A percentile compares a stretch with the other conserved stretches of the same genome.
phyloP scores from a whole-genome alignment of 2,797 vertebrate species.

The Trichosurus vulpecula region DNA sequence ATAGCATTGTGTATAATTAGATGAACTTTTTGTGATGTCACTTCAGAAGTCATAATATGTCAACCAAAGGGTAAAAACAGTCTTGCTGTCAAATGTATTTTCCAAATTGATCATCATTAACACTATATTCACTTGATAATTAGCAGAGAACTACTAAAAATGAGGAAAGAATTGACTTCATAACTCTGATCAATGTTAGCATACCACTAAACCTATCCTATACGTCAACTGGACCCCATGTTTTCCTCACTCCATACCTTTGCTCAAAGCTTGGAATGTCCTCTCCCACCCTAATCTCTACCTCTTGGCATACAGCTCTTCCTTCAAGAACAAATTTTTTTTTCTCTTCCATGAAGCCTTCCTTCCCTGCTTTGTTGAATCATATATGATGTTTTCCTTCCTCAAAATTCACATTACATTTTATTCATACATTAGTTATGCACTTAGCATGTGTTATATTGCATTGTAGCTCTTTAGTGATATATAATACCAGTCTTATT shows the following conservation, averaged over 20 bases:
- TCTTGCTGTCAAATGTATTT: neutral
- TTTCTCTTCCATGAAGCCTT: neutral
- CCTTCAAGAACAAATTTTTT: neutral
- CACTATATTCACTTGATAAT: neutral
- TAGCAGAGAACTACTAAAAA: neutral
- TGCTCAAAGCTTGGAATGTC: neutral
- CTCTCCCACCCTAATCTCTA: neutral
- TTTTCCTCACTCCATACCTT: neutral
- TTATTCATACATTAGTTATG: neutral
- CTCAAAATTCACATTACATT: neutral
- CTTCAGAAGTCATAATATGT: neutral
- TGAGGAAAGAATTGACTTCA: neutral
- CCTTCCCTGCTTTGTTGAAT: neutral
- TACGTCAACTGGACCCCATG: neutral
- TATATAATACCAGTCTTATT: neutral
- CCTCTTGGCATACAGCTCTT: neutral
- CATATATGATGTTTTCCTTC: neutral
- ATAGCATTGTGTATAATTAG: neutral
- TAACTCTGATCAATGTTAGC: neutral
- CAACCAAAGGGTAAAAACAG: neutral
- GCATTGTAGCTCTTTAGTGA: neutral
- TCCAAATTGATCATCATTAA: conserved; percentile 1
- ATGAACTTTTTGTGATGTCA: neutral
- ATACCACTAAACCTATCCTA: neutral
- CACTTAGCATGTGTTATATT: neutral